Conservation (phyloP, 64 coral and sea anemone species). For the Stichodactyla mertensii region DNA sequence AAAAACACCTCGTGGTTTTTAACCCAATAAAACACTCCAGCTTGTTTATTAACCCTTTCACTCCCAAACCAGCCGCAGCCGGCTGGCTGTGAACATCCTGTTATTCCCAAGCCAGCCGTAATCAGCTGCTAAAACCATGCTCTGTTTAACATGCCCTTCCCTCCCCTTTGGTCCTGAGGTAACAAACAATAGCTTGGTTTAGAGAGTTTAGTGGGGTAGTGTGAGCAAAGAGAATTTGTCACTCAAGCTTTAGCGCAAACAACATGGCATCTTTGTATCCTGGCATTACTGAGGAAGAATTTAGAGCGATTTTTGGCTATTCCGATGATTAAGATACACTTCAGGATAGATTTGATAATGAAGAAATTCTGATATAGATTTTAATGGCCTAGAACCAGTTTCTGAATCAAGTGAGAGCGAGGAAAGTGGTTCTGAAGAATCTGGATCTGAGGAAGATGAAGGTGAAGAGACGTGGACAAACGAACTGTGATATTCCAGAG, state of each 20-base stretch:
- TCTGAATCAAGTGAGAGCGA: not conserved
- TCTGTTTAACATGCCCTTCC: no score
- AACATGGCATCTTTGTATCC: not conserved
- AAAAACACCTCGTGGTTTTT: no score
- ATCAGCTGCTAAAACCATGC: no score
- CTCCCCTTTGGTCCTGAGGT: no score
- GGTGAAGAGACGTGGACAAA: not conserved
- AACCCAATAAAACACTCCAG: no score
- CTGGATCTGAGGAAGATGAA: not conserved
- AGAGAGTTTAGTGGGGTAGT: not conserved
- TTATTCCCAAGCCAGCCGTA: no score
- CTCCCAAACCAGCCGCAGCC: no score
- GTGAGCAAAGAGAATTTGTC: not conserved
- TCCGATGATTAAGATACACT: not conserved
- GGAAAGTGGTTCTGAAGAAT: not conserved
- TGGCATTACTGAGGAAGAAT: constrained; percentile 1
- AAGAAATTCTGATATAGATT: constrained; percentile 9
- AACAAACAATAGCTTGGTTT: not conserved
- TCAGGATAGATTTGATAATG: not conserved
- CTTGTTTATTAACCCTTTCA: no score
- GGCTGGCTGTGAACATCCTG: no score
- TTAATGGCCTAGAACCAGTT: not conserved
- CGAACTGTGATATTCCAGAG: not conserved
- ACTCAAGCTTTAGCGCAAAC: not conserved
- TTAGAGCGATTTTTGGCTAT: constrained; percentile 17